Percentiles rank a stretch among this genome's conserved stretches.
These are phyloP conservation scores for Nylanderia fulva DNA, from an alignment of 1,140 invertebrate species.

Conservation along the genomic window DNA sequence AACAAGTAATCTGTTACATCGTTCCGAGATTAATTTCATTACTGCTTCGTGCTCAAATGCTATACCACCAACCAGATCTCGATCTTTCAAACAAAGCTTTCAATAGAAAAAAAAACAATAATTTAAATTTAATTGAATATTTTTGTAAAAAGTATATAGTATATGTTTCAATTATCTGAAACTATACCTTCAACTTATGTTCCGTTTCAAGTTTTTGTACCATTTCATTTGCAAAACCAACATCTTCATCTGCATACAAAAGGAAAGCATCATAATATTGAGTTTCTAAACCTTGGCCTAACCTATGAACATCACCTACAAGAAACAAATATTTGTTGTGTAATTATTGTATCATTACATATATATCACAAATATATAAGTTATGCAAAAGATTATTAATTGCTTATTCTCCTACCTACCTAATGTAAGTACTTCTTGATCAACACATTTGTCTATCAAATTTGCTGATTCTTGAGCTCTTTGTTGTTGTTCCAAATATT, in stretches of 20 bases:
- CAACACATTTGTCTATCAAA: slow-evolving; percentile 67
- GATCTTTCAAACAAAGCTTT: slow-evolving; percentile 89
- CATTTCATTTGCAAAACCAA: slow-evolving; percentile 88
- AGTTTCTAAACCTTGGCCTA: slow-evolving; percentile 84
- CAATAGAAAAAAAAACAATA: slow-evolving; percentile 67
- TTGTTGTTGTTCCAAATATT: slow-evolving; percentile 76
- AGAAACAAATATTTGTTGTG: slow-evolving; percentile 42
- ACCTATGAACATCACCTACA: slow-evolving; percentile 86
- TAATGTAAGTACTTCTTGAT: slow-evolving; percentile 77
- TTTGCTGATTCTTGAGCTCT: slow-evolving; percentile 68
- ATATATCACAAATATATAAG: slow-evolving; percentile 52
- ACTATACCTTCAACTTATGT: slow-evolving; percentile 87
- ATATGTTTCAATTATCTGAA: slow-evolving; percentile 6
- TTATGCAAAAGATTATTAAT: slow-evolving; percentile 61
- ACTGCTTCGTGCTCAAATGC: slow-evolving; percentile 90
- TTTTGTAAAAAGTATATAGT: neutral
- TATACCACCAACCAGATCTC: slow-evolving; percentile 89
- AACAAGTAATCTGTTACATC: slow-evolving; percentile 91
- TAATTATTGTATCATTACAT: slow-evolving; percentile 56
- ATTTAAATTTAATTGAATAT: neutral
- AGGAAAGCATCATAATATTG: slow-evolving; percentile 90
- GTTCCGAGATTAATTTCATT: slow-evolving; percentile 90
- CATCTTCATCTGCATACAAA: slow-evolving; percentile 90
- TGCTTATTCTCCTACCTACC: slow-evolving; percentile 70
- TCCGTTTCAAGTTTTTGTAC: slow-evolving; percentile 88